Evolutionary conservation across 2,113 vertebrate genomes (phyloP).

Genomic region (Ivindomyrus marchei): DNA sequence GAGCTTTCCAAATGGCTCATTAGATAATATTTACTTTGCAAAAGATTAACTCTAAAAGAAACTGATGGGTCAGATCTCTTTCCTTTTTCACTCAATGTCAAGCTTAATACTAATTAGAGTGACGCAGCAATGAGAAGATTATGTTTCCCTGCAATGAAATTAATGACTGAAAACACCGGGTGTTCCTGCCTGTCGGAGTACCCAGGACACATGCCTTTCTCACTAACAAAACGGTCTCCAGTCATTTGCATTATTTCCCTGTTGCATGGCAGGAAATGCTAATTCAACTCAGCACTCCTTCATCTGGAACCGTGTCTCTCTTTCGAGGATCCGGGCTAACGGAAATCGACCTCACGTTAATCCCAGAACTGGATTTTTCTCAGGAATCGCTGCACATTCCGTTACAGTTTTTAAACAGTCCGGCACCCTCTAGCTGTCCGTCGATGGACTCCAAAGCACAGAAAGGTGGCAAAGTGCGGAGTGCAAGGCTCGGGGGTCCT

Average conservation of each 20-base stretch:
- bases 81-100: slow-evolving; percentile 17
- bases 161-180: slow-evolving; percentile 25
- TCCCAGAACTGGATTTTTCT: not conserved
- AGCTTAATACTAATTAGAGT: slow-evolving; percentile 31
- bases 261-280: slow-evolving; percentile 23
- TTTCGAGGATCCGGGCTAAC: not conserved
- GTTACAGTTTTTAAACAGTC: not conserved
- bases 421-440: not conserved
- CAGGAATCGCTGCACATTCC: not conserved
- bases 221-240: slow-evolving; percentile 29
- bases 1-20: slow-evolving; percentile 32
- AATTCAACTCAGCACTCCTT: not conserved
- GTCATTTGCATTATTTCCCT: slow-evolving; percentile 37
- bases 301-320: not conserved
- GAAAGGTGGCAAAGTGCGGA: not conserved
- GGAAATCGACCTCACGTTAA: not conserved
- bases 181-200: slow-evolving; percentile 6
- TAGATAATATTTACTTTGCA: slow-evolving; percentile 37
- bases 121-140: slow-evolving; percentile 12
- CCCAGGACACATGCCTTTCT: not conserved
- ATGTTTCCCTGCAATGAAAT: slow-evolving; percentile 33
- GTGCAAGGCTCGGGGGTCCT: not conserved
- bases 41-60: slow-evolving; percentile 32
- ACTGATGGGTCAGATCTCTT: slow-evolving; percentile 14
- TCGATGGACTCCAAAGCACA: not conserved